Base-by-base conservation (phyloP, 2,888 invertebrate genomes). In the Eurytoma californica region DNA sequence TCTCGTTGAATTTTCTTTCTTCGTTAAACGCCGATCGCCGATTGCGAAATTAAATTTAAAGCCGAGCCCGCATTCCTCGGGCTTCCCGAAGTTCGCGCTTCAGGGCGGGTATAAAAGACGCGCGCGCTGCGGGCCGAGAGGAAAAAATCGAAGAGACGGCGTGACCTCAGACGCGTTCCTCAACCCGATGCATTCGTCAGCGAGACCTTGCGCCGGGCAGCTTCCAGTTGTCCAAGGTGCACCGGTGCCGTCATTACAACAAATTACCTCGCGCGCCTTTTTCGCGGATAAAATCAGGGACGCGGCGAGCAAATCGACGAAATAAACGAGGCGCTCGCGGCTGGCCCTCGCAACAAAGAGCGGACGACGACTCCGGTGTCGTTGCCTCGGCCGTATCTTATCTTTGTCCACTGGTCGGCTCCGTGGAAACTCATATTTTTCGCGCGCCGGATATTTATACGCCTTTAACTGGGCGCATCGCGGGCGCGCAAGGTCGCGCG, bases 401-500 rank as follows among this genome's bases (percentile, higher is more conserved):
- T 60, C 60, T 28, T 5, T 14, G 60, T 20, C 13, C 60, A 30
- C 61, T 60, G 28, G 24, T 39, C 60, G 12, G 28, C 39, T 30
- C 61, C 14, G 16, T 16, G 28, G 61, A 63, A 63, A 63, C 28
- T 63, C 63, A 39, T 63, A 47, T n/a, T 63, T 39, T 63, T 47
- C n/a, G 9, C 30, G 60, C 16, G 16, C 30, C 28, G 30, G 9
- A 68, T 69, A 75, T 75, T 68, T 75, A 47, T 75, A 61, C 28
- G 51, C 49, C n/a, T 30, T 39, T 39, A 39, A 39, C 39, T 39
- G 39, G 39, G 39, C 39, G 39, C 39, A 39, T 39, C 85, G 86
- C 86, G 86, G 85, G 83, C 85, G 85, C 85, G 85, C 89, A 89
- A 89, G 89, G 89, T 89, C 88, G 89, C 85, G 85, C 87, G 89